phyloP scores from a whole-genome alignment of 2,888 invertebrate genomes.

The Gibbula magus region DNA sequence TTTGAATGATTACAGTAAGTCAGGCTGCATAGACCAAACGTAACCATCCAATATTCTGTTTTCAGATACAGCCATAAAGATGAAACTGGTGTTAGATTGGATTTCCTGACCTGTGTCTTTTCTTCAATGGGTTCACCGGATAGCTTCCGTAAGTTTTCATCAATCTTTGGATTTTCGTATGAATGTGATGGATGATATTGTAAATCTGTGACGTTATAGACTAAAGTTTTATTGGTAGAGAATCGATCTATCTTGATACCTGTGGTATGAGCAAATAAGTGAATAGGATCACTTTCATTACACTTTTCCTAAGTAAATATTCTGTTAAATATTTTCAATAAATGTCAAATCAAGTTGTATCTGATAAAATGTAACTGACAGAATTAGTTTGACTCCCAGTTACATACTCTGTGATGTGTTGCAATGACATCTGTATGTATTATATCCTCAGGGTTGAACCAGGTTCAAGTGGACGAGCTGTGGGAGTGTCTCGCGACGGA shows the following conservation, averaged over 20 bases:
- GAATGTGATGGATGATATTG: no score
- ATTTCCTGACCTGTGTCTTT: conserved; percentile 94
- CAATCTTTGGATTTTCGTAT: neutral
- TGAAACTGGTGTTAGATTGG: conserved; percentile 91
- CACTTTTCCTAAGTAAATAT: no score
- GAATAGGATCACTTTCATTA: no score
- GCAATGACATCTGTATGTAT: neutral
- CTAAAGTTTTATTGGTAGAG: no score
- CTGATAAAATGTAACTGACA: neutral
- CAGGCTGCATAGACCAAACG: no score
- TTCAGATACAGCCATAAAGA: conserved; percentile 77
- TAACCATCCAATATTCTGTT: no score
- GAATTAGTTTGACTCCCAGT: no score
- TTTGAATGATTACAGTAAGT: no score
- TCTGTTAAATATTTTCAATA: no score
- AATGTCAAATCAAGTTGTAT: neutral
- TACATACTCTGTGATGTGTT: neutral
- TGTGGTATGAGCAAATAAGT: no score
- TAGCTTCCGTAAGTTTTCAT: conserved; percentile 80
- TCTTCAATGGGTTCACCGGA: conserved; percentile 92
- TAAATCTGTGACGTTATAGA: no score
- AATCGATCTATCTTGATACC: no score
- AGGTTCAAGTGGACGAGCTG: conserved; percentile 91
- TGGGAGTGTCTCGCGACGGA: conserved; percentile 94
- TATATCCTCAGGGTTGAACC: conserved; percentile 65